phyloP scores from a whole-genome alignment of 2,888 invertebrate genomes.

The Drosophila barbarae region DNA sequence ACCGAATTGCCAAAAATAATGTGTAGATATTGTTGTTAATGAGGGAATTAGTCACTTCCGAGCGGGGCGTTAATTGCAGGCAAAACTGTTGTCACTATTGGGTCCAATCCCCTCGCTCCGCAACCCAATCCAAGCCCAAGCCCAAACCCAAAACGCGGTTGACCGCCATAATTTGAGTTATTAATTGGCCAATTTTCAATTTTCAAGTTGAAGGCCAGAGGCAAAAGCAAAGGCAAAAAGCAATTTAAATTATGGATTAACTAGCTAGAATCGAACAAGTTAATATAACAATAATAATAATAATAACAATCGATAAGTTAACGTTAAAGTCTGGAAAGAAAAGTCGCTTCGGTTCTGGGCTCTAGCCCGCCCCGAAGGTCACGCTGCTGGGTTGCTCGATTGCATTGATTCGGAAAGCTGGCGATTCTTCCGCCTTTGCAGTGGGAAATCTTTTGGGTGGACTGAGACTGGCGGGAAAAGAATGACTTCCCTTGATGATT shows the following conservation, averaged over 20 bases:
- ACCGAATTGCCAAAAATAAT: constrained; percentile 20
- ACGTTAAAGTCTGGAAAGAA: constrained; percentile 15
- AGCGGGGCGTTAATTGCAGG: constrained; percentile 64
- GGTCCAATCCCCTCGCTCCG: neutral
- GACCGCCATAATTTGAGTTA: constrained; percentile 69
- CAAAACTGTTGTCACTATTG: constrained; percentile 67
- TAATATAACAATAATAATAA: constrained; percentile 11
- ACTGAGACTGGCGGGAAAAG: constrained; percentile 1
- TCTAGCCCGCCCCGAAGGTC: constrained; percentile 16
- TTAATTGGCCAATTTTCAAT: constrained; percentile 72
- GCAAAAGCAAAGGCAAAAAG: constrained; percentile 28
- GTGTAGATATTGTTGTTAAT: neutral
- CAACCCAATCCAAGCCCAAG: neutral
- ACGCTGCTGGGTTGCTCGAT: constrained; percentile 11
- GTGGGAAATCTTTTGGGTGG: constrained; percentile 26
- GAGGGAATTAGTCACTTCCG: constrained; percentile 67
- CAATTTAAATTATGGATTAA: constrained; percentile 51
- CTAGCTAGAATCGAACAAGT: constrained; percentile 58
- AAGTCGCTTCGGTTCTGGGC: constrained; percentile 18
- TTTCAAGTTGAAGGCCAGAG: constrained; percentile 69
- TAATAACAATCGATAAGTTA: constrained; percentile 1
- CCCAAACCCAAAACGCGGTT: constrained; percentile 24
- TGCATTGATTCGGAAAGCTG: constrained; percentile 32
- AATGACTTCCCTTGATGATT: constrained; percentile 3
- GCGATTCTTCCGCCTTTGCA: constrained; percentile 34